Conservation (phyloP, 2,888 invertebrate genomes). For the Eulithis prunata region DNA sequence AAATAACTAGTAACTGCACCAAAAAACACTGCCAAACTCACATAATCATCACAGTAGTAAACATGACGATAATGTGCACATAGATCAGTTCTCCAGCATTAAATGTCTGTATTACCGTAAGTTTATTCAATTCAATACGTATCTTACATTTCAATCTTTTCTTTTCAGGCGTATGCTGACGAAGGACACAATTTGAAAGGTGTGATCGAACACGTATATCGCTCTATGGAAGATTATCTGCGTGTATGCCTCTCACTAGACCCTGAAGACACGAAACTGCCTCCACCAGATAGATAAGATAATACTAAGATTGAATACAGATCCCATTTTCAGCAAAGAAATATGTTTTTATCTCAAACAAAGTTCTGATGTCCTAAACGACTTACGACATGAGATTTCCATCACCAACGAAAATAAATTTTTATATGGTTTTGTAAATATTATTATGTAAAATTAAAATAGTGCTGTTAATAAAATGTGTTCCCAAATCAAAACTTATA, state of each 20-base stretch:
- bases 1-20: no score
- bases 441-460: slow-evolving; percentile 77
- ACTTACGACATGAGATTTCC: background rate
- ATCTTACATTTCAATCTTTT: background rate
- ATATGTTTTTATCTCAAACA: background rate
- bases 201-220: slow-evolving; percentile 95
- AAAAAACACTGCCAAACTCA: no score
- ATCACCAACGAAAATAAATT: slow-evolving; percentile 40
- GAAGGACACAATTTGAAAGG: slow-evolving; percentile 94
- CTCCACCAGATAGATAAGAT: slow-evolving; percentile 83
- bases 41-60: no score
- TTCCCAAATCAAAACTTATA: slow-evolving; percentile 64
- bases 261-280: slow-evolving; percentile 88
- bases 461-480: slow-evolving; percentile 80
- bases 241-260: slow-evolving; percentile 95
- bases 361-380: background rate
- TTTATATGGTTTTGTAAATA: slow-evolving; percentile 73
- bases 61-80: no score
- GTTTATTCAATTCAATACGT: background rate
- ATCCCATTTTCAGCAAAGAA: background rate
- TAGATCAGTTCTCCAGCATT: no score
- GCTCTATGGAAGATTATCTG: slow-evolving; percentile 96
- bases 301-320: slow-evolving; percentile 37
- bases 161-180: slow-evolving; percentile 94
- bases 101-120: no score